Base-by-base conservation (phyloP, 2,113 vertebrate genomes). In the Mugil cephalus region DNA sequence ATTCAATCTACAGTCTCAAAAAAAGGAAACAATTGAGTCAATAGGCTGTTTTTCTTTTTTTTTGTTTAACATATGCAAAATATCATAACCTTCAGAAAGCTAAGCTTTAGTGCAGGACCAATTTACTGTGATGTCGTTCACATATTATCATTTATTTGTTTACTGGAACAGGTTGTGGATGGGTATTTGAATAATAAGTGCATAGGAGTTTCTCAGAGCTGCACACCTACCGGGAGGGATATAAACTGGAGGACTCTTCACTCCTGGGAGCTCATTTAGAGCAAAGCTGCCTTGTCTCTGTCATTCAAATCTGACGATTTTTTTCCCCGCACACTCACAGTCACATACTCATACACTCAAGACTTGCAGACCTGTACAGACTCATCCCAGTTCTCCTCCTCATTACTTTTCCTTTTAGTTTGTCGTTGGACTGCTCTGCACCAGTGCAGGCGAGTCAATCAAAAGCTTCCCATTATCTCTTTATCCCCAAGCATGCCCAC, bases 191-290 rank as follows among this genome's bases (percentile, higher is more conserved):
- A 51, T 19, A n/a, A 34, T 19, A 45, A 64, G 69, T 72, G 65
- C 75, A 15, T 24, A 17, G 46, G 58, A 80, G 70, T 54, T 72
- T 42, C 55, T 55, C 62, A 59, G 47, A n/a, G 1, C 15, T 69
- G 47, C 77, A 66, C 54, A 75, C 61, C 80, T 68, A 66, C 69
- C 58, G 85, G 77, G 85, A 82, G 74, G 83, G 72, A 77, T 85
- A 79, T 68, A 87, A 87, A 78, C 77, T 64, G 53, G 62, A 79
- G 79, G 50, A 83, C 76, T 80, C 68, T 79, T 46, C 70, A 86
- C 82, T 91, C 88, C 62, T 76, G 87, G 87, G 89, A 93, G 70
- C 89, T 92, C 66, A 92, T 93, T 93, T 90, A 84, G 74, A 83
- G 77, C 66, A 78, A 86, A 87, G 69, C 74, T 74, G 70, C 34